phyloP scores from a whole-genome alignment of 2,797 vertebrate species.

The Aselliscus stoliczkanus region DNA sequence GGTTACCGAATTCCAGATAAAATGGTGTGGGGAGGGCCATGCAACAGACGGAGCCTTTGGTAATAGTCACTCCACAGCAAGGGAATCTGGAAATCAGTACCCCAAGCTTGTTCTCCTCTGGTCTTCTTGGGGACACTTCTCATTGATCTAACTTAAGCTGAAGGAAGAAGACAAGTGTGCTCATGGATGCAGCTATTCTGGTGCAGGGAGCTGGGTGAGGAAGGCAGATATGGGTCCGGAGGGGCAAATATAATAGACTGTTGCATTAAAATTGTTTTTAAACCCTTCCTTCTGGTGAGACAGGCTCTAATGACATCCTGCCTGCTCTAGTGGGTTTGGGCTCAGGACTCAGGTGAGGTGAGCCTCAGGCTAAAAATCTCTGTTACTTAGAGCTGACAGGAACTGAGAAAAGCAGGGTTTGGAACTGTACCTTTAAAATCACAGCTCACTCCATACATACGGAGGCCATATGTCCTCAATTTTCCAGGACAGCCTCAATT shows the following conservation, averaged over 20 bases:
- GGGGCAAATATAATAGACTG: not conserved
- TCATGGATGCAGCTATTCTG: not conserved
- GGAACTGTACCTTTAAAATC: constrained; percentile 63
- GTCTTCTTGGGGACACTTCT: not conserved
- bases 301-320: not conserved
- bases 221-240: not conserved
- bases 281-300: not conserved
- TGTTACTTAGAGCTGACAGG: constrained; percentile 19
- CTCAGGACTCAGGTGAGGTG: not conserved
- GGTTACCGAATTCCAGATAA: not conserved
- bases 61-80: not conserved
- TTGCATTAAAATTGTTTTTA: not conserved
- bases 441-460: constrained; percentile 59
- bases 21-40: not conserved
- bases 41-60: not conserved
- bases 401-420: not conserved
- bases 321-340: not conserved
- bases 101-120: not conserved
- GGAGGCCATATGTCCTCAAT: constrained; percentile 68
- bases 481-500: constrained; percentile 68
- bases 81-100: not conserved
- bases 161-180: not conserved
- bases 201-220: not conserved
- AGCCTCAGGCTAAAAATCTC: not conserved
- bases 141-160: not conserved